Conservation (phyloP, 2,113 vertebrate species). For the Peromyscus leucopus region DNA sequence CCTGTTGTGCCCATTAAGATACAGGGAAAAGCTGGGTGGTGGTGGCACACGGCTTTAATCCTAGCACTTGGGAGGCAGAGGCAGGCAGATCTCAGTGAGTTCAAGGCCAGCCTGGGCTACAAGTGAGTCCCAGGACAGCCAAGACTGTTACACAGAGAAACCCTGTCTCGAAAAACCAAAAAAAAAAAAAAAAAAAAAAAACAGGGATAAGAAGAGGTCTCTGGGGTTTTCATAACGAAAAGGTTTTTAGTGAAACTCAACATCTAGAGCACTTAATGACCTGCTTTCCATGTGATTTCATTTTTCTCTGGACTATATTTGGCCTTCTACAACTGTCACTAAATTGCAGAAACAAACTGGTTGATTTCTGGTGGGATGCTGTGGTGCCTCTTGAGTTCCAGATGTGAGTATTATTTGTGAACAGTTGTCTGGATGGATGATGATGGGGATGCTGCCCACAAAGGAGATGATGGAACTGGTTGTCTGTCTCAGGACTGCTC, state of each 20-base stretch:
- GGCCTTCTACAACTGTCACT: not conserved
- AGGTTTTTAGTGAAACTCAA: constrained; percentile 34
- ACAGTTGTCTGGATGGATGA: constrained; percentile 19
- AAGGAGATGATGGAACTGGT: constrained; percentile 48
- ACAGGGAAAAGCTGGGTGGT: accelerated
- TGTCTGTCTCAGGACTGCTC: constrained; percentile 14
- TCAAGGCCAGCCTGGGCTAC: too few relatives aligned
- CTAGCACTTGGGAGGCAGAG: too few relatives aligned
- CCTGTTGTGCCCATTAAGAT: constrained; percentile 38
- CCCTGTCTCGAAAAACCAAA: too few relatives aligned
- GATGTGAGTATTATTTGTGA: constrained; percentile 49
- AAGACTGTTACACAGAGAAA: too few relatives aligned
- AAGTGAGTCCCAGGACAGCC: too few relatives aligned
- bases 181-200: not conserved
- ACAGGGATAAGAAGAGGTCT: not conserved
- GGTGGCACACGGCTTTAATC: too few relatives aligned
- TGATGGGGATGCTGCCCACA: not conserved
- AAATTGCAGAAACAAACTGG: constrained; percentile 18
- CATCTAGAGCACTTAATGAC: constrained; percentile 59
- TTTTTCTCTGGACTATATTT: constrained; percentile 54
- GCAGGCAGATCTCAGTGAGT: too few relatives aligned
- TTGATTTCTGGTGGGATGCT: constrained; percentile 61
- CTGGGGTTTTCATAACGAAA: constrained; percentile 25
- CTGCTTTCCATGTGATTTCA: constrained; percentile 38
- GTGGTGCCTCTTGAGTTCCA: constrained; percentile 18